Conservation (phyloP, 2,888 invertebrate genomes). For the Lepidonotus clava region DNA sequence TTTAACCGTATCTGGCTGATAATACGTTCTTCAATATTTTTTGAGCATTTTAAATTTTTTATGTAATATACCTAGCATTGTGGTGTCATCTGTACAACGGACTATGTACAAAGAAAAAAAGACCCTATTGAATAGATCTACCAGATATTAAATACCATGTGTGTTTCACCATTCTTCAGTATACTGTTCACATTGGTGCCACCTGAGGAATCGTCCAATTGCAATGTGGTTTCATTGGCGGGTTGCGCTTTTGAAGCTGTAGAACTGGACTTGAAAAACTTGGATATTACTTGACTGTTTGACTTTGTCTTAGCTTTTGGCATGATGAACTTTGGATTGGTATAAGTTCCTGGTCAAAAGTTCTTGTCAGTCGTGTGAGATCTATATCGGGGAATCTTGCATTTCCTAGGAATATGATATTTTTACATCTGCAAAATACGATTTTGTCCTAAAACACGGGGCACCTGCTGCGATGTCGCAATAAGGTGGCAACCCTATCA, state of each 20-base stretch:
- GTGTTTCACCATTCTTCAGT: not conserved
- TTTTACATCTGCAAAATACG: no score
- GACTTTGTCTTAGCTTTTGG: constrained; percentile 12
- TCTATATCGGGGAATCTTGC: no score
- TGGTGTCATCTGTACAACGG: not conserved
- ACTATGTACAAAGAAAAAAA: not conserved
- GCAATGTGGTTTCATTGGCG: not conserved
- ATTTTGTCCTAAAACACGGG: no score
- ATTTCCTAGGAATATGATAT: no score
- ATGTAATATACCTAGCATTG: not conserved
- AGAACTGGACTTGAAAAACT: constrained; percentile 6
- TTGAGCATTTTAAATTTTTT: not conserved
- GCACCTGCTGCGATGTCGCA: no score
- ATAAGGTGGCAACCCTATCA: no score
- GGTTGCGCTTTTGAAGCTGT: not conserved
- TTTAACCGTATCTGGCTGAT: not conserved
- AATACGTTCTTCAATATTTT: not conserved
- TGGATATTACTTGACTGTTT: constrained; percentile 33
- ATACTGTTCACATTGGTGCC: not conserved
- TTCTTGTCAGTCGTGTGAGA: no score
- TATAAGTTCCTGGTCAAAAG: no score
- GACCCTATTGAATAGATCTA: not conserved
- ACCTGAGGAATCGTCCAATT: not conserved
- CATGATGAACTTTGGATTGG: no score
- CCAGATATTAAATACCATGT: not conserved